These are phyloP conservation scores for Pseudobourletiella spinata DNA, from an alignment of 1,140 invertebrate genomes.

Conservation along the genomic window DNA sequence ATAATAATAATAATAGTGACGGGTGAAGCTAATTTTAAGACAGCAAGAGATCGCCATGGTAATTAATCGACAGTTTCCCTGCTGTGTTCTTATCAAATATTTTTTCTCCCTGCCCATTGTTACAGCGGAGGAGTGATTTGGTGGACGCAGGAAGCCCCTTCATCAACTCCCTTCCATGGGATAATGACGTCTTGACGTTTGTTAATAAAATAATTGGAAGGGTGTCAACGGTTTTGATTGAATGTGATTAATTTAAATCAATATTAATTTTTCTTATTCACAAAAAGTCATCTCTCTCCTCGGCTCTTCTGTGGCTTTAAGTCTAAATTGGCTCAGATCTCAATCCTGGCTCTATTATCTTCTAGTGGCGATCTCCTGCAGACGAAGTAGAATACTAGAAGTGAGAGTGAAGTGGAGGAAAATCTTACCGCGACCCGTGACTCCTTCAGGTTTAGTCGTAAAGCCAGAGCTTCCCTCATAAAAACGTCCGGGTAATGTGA, in stretches of 20 bases:
- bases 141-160: not conserved
- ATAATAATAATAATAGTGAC: no score
- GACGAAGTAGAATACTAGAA: no score
- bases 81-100: not conserved
- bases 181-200: not conserved
- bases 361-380: no score
- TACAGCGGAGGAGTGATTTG: no score
- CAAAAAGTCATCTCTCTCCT: not conserved
- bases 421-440: conserved; percentile 96
- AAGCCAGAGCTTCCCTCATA: conserved; percentile 81
- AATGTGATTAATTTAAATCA: conserved; percentile 1
- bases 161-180: not conserved
- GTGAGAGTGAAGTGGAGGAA: no score
- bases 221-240: not conserved
- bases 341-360: no score
- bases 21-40: no score
- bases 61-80: not conserved
- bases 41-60: no score
- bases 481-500: conserved; percentile 84
- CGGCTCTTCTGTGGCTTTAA: not conserved
- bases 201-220: conserved; percentile 1
- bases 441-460: conserved; percentile 92
- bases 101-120: not conserved
- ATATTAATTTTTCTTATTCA: not conserved
- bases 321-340: no score